Percentiles rank a stretch among this genome's conserved stretches.
Evolutionary conservation across 2,113 vertebrate genomes (phyloP).

Genomic region (Microcebus lehilahytsara): DNA sequence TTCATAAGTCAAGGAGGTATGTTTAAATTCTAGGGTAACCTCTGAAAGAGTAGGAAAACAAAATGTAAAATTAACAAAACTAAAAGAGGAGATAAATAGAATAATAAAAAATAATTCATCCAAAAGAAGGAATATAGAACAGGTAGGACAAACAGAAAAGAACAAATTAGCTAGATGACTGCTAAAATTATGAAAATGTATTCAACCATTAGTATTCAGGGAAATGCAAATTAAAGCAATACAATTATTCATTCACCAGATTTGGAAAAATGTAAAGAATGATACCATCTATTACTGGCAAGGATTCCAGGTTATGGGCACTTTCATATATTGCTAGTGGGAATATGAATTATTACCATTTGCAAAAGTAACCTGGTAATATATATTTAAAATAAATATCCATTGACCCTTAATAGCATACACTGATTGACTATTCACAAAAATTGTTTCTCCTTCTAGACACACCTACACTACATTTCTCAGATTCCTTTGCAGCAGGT

Average conservation of each 20-base stretch:
- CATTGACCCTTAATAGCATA: neutral
- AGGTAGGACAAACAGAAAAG: neutral
- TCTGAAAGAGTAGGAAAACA: neutral
- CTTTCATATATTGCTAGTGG: neutral
- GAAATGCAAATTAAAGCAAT: neutral
- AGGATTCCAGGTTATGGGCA: neutral
- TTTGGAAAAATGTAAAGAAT: neutral
- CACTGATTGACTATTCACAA: neutral
- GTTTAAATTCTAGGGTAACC: neutral
- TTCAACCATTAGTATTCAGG: neutral
- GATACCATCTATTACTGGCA: neutral
- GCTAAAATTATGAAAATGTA: neutral
- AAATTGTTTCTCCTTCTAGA: neutral
- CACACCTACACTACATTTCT: neutral
- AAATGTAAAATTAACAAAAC: neutral
- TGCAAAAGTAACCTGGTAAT: neutral
- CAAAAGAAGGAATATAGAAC: neutral
- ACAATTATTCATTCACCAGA: neutral
- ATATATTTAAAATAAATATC: neutral
- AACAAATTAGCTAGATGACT: neutral
- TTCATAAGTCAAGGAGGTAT: neutral
- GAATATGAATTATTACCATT: neutral
- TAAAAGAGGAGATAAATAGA: neutral
- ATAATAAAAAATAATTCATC: slow-evolving; percentile 17
- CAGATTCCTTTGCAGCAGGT: neutral